Conservation (phyloP, 2,888 invertebrate genomes). For the Eudemis profundana region DNA sequence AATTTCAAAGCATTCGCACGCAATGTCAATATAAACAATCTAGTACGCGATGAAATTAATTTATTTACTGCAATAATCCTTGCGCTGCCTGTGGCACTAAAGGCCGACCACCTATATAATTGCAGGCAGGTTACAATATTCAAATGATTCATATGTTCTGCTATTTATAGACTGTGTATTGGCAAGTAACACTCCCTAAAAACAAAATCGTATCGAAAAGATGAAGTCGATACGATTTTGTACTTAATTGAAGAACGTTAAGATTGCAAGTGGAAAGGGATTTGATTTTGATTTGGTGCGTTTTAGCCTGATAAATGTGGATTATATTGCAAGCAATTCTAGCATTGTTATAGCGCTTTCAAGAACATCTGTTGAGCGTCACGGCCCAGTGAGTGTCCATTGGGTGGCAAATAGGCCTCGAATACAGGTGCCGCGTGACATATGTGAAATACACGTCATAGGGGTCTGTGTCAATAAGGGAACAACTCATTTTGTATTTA, state of each 20-base stretch:
- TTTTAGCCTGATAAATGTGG: not conserved
- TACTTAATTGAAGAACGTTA: not conserved
- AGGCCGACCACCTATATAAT: constrained; percentile 49
- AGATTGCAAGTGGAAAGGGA: not conserved
- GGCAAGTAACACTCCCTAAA: constrained; percentile 4
- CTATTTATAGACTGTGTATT: constrained; percentile 37
- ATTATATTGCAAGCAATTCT: constrained; percentile 13
- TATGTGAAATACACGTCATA: constrained; percentile 8
- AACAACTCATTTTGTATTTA: not conserved
- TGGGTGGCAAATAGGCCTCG: constrained; percentile 20
- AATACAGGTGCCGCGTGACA: constrained; percentile 26
- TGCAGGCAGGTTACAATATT: constrained; percentile 43
- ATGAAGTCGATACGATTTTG: not conserved
- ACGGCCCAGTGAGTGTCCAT: constrained; percentile 27
- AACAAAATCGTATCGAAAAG: not conserved
- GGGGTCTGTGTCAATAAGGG: not conserved
- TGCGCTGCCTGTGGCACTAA: constrained; percentile 46
- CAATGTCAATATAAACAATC: constrained; percentile 44
- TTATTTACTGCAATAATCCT: constrained; percentile 47
- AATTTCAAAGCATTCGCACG: constrained; percentile 18
- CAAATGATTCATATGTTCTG: constrained; percentile 46
- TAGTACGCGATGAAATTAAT: constrained; percentile 42
- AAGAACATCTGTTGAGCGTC: constrained; percentile 31
- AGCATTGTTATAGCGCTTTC: constrained; percentile 23
- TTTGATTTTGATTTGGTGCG: not conserved